Evolutionary conservation across 2,113 vertebrate species (phyloP).

Genomic region (Anoplopoma fimbria): DNA sequence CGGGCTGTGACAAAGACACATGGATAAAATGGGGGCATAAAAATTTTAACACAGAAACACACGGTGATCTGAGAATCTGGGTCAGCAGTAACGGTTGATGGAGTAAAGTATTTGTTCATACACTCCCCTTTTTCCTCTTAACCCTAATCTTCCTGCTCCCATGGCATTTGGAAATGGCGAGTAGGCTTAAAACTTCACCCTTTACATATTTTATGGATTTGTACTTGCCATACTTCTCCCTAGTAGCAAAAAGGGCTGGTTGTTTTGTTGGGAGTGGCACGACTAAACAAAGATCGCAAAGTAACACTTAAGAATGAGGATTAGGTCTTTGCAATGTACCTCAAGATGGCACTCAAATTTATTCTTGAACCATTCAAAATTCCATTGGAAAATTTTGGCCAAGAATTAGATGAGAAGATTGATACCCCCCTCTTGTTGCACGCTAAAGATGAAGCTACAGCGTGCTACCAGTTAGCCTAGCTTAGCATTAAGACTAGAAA

Average conservation of each 20-base stretch:
- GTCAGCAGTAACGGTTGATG: slow-evolving; percentile 50
- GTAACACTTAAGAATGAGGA: slow-evolving; percentile 4
- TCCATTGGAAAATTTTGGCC: not conserved
- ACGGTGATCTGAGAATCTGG: slow-evolving; percentile 52
- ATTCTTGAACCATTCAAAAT: not conserved
- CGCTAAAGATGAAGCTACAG: not conserved
- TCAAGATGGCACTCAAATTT: not conserved
- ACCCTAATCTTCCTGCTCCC: slow-evolving; percentile 55
- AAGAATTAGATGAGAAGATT: not conserved
- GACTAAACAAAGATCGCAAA: slow-evolving; percentile 30
- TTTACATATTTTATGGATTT: slow-evolving; percentile 77
- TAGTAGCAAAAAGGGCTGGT: slow-evolving; percentile 32
- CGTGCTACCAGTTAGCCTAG: not conserved
- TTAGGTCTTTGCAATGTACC: not conserved
- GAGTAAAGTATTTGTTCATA: slow-evolving; percentile 40
- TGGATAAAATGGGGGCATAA: not conserved
- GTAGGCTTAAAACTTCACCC: slow-evolving; percentile 53
- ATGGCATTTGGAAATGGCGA: slow-evolving; percentile 40
- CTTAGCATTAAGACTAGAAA: not conserved
- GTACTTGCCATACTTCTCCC: slow-evolving; percentile 61
- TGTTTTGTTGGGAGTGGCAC: slow-evolving; percentile 36
- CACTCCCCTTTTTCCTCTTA: slow-evolving; percentile 41
- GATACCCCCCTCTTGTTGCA: not conserved
- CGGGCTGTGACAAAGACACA: not conserved
- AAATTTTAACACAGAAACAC: not conserved